Conservation (phyloP, 2,113 vertebrate genomes). For the Otolemur garnettii region DNA sequence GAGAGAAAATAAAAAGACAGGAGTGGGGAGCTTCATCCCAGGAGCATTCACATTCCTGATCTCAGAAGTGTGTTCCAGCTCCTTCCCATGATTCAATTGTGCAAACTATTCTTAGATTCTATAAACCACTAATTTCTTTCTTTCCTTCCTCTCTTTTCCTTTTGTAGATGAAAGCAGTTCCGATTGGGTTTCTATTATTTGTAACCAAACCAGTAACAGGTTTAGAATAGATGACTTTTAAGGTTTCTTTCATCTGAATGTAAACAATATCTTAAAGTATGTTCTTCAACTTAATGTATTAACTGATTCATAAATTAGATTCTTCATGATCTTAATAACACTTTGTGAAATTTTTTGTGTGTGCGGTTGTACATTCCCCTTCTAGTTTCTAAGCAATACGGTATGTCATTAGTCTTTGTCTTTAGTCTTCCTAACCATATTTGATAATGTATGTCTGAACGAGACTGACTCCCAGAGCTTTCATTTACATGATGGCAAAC, state of each 20-base stretch:
- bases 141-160: not conserved
- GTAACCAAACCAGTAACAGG: not conserved
- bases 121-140: not conserved
- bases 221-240: conserved; percentile 2
- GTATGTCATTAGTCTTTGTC: conserved; percentile 32
- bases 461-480: not conserved
- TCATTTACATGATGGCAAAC: not conserved
- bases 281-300: not conserved
- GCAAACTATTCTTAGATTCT: not conserved
- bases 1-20: not conserved
- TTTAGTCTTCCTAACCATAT: not conserved
- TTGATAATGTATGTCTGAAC: not conserved
- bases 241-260: conserved; percentile 14
- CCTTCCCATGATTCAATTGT: not conserved
- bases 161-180: not conserved
- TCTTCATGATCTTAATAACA: not conserved
- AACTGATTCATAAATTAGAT: conserved; percentile 1
- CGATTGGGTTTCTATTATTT: not conserved
- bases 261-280: not conserved
- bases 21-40: not conserved
- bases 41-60: not conserved
- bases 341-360: not conserved
- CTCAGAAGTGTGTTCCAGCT: not conserved
- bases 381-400: conserved; percentile 28
- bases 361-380: not conserved